These are phyloP conservation scores for Sinodicranocentrus sp. DNA, from an alignment of 2,888 invertebrate genomes.

Conservation along the genomic window DNA sequence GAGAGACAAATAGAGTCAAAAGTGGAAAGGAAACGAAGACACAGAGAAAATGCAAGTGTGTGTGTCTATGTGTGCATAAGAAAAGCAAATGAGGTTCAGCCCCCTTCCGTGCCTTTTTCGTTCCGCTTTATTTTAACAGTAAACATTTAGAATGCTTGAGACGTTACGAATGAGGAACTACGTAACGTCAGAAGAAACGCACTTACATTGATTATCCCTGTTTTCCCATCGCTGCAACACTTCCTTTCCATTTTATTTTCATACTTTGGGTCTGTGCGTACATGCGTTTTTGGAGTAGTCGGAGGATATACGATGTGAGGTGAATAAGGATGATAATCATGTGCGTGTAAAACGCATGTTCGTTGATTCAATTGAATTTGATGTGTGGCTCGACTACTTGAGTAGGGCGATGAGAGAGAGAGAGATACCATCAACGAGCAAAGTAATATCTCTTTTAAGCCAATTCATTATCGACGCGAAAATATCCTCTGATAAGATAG, in stretches of 20 bases:
- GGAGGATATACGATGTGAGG: constrained; percentile 62
- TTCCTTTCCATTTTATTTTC: neutral
- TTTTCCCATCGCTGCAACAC: neutral
- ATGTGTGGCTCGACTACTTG: constrained; percentile 34
- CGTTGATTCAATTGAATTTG: constrained; percentile 64
- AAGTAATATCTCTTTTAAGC: constrained; percentile 50
- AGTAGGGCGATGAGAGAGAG: constrained; percentile 5
- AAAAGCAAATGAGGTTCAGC: no score
- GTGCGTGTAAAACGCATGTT: constrained; percentile 45
- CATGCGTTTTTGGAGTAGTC: neutral
- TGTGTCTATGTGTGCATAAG: no score
- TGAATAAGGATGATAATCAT: constrained; percentile 68
- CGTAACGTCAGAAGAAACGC: neutral
- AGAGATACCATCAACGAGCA: constrained; percentile 8
- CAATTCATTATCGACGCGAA: constrained; percentile 54
- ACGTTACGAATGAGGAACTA: neutral
- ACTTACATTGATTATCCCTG: constrained; percentile 43
- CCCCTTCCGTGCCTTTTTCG: neutral
- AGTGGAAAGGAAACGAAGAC: no score
- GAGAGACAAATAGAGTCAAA: no score
- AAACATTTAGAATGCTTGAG: constrained; percentile 31
- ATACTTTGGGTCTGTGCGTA: neutral
- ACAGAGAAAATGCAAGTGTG: no score
- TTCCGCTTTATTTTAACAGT: neutral
- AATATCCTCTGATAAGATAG: constrained; percentile 54